These are phyloP conservation scores for Babyrousa celebensis DNA, from an alignment of 2,797 vertebrate species.

Conservation along the genomic window DNA sequence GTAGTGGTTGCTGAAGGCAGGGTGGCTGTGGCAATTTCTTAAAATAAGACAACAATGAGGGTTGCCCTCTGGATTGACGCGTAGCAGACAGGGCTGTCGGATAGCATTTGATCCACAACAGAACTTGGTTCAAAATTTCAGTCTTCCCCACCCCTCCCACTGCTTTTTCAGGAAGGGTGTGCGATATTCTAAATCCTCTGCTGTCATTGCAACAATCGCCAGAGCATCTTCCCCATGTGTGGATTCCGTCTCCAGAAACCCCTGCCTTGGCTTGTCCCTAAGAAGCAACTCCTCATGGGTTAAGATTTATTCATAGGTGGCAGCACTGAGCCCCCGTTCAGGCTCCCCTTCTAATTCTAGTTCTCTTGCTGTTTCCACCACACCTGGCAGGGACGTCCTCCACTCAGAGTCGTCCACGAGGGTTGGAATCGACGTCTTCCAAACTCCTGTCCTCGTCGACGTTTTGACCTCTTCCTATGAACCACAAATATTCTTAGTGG, in stretches of 20 bases:
- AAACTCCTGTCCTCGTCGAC: too few relatives aligned
- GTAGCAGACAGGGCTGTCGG: accelerated
- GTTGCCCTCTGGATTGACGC: accelerated
- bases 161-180: not conserved
- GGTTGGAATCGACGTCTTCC: not conserved
- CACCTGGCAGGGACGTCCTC: not conserved
- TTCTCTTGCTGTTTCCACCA: not conserved
- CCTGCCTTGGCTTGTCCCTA: not conserved
- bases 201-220: not conserved
- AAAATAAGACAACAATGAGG: not conserved
- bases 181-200: not conserved
- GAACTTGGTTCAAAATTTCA: not conserved
- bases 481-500: not conserved
- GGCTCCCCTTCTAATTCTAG: not conserved
- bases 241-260: not conserved
- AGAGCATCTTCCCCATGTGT: not conserved
- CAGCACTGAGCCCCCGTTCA: accelerated
- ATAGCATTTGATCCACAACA: accelerated
- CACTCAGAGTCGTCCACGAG: not conserved
- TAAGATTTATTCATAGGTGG: not conserved
- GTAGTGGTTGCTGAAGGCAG: not conserved
- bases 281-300: not conserved
- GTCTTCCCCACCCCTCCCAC: not conserved
- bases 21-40: not conserved
- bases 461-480: not conserved